Base-by-base conservation (phyloP, 1,140 invertebrate genomes). In the Yoshiicerus persimilis region DNA sequence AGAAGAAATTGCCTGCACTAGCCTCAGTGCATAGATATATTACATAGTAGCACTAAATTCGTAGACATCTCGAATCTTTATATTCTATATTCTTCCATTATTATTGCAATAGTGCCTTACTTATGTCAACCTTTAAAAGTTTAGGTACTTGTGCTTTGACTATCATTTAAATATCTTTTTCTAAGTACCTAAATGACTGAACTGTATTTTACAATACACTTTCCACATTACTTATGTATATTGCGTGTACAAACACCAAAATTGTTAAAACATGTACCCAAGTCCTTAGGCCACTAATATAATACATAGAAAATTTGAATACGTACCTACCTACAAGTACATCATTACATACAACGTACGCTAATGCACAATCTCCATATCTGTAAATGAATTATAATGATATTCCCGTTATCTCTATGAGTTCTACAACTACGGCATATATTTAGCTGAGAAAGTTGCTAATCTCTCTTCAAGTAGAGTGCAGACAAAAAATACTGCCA, bases 351-450 rank as follows among this genome's bases (percentile, higher is more conserved):
- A 64, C 1, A 62, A 2, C 23, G n/a, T 20, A 62, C 20, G 6
- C 23, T 23, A n/a, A 62, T 66, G 64, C 11, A 56, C 20, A n/a
- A 56, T 56, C 47, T 56, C 47, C 47, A 56, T 56, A 56, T 56
- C 47, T 56, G 47, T 56, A 56, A n/a, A n/a, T n/a, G 5, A 20
- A 16, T 77, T 30, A 70, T 16, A 32, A 80, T 80, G 25, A 1
- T 75, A 34, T 75, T 75, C 75, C 75, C 75, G 75, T 80, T 80
- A 80, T 80, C 75, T 80, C 75, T 80, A 80, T 34, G 32, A 32
- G 75, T n/a, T 70, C 66, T 70, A 70, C n/a, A n/a, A n/a, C n/a
- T n/a, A n/a, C 64, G 64, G 30, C 47, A 70, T 70, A 30, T 70
- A 66, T 30, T 20, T 80, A 38, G 20, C 38, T 80, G 75, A 23